Conservation (phyloP, 1,140 invertebrate genomes). For the Diprion similis region DNA sequence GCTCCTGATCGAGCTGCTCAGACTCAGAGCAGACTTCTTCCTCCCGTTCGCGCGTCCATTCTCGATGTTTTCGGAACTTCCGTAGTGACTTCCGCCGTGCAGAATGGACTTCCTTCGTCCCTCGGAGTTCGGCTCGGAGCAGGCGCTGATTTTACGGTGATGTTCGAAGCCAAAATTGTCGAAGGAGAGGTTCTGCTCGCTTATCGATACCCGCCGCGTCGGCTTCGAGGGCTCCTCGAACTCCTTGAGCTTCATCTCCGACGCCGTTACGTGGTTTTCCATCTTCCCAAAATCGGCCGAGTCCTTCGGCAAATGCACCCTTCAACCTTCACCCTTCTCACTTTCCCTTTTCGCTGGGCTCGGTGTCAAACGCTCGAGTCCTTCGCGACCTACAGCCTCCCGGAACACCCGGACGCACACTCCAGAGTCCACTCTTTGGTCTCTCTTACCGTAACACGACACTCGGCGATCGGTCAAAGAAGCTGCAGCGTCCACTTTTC, state of each 20-base stretch:
- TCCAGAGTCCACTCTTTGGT: too few relatives aligned
- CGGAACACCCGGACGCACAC: too few relatives aligned
- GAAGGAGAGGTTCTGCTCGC: conserved; percentile 50
- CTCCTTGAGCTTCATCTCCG: conserved; percentile 4
- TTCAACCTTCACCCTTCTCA: conserved; percentile 14
- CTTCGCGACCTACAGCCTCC: conserved; percentile 28
- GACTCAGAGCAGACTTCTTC: conserved; percentile 57
- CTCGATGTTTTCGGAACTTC: conserved; percentile 55
- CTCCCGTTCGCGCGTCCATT: conserved; percentile 51
- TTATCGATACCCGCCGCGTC: conserved; percentile 54
- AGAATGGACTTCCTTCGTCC: conserved; percentile 54
- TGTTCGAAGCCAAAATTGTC: conserved; percentile 58
- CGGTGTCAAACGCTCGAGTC: conserved; percentile 37
- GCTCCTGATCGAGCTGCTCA: conserved; percentile 58
- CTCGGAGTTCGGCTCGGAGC: conserved; percentile 39
- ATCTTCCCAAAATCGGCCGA: neutral
- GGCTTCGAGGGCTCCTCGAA: conserved; percentile 38
- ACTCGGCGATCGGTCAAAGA: too few relatives aligned
- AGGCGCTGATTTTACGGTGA: conserved; percentile 50
- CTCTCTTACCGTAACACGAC: too few relatives aligned
- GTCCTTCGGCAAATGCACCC: neutral
- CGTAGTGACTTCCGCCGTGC: conserved; percentile 45
- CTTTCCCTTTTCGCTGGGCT: neutral
- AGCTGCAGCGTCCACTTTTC: too few relatives aligned
- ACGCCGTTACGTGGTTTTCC: conserved; percentile 14